Conservation (phyloP, 1,140 invertebrate species). For the Phymastichus coffea region DNA sequence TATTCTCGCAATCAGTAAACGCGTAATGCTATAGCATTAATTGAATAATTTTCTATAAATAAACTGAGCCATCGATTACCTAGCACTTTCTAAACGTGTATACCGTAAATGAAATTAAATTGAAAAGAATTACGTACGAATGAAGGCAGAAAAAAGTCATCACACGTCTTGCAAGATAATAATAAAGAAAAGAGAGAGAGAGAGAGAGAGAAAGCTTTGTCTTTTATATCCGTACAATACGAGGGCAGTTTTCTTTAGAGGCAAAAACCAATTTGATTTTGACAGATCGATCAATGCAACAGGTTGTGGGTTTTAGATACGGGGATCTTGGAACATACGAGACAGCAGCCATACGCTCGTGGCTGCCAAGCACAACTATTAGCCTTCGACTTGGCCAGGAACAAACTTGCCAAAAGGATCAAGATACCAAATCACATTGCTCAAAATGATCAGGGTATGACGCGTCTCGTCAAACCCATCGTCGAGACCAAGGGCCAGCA, state of each 20-base stretch:
- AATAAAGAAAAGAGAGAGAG: too few relatives aligned
- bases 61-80: too few relatives aligned
- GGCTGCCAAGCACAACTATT: slow-evolving; percentile 22
- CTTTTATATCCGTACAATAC: too few relatives aligned
- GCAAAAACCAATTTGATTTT: slow-evolving; percentile 27
- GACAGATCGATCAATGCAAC: slow-evolving; percentile 30
- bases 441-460: slow-evolving; percentile 22
- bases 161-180: too few relatives aligned
- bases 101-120: too few relatives aligned
- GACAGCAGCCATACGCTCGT: not conserved
- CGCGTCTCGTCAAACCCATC: slow-evolving; percentile 18
- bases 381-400: slow-evolving; percentile 15
- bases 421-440: slow-evolving; percentile 27
- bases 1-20: too few relatives aligned
- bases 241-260: too few relatives aligned
- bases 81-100: too few relatives aligned
- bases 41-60: too few relatives aligned
- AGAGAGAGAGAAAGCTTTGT: slow-evolving; percentile 5
- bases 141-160: too few relatives aligned
- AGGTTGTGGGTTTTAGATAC: slow-evolving; percentile 30
- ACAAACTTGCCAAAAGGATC: slow-evolving; percentile 21
- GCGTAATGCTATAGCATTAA: too few relatives aligned
- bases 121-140: too few relatives aligned
- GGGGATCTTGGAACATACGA: slow-evolving; percentile 10
- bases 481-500: slow-evolving; percentile 23